A percentile compares a stretch with the other conserved stretches of the same genome.
These are phyloP conservation scores for Aspidiotus destructor DNA, from an alignment of 2,888 invertebrate species.

Conservation along the genomic window DNA sequence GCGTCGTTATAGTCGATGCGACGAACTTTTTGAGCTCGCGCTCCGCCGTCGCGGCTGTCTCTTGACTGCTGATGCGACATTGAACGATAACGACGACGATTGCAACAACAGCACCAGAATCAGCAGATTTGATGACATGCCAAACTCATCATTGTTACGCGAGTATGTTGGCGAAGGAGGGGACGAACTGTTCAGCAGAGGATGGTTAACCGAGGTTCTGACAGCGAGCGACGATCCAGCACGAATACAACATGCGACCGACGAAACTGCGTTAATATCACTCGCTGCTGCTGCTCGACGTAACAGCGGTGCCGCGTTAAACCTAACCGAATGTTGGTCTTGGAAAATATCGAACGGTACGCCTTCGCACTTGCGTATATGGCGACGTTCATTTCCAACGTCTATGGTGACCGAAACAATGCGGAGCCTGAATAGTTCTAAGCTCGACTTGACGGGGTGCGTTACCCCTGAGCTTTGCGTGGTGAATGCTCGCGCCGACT, in stretches of 20 bases:
- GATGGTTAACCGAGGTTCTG: conserved; percentile 40
- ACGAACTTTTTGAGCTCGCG: neutral
- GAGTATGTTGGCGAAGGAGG: neutral
- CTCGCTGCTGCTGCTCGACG: conserved; percentile 39
- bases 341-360: conserved; percentile 25
- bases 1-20: neutral
- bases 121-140: conserved; percentile 16
- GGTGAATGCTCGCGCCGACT: neutral
- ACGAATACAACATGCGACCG: conserved; percentile 33
- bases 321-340: conserved; percentile 34
- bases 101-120: neutral
- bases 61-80: no score
- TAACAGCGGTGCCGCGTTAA: conserved; percentile 33
- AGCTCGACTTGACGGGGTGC: conserved; percentile 27
- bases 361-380: conserved; percentile 26
- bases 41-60: no score
- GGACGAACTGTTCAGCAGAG: conserved; percentile 37
- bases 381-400: conserved; percentile 16
- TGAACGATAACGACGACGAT: neutral
- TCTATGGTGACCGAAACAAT: conserved; percentile 11
- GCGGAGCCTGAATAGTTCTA: conserved; percentile 30
- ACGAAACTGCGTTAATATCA: conserved; percentile 41
- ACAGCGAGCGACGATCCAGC: conserved; percentile 8
- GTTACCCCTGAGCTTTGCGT: conserved; percentile 8
- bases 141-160: conserved; percentile 4